phyloP scores from a whole-genome alignment of 2,888 invertebrate species.

The Mesoligia furuncula region DNA sequence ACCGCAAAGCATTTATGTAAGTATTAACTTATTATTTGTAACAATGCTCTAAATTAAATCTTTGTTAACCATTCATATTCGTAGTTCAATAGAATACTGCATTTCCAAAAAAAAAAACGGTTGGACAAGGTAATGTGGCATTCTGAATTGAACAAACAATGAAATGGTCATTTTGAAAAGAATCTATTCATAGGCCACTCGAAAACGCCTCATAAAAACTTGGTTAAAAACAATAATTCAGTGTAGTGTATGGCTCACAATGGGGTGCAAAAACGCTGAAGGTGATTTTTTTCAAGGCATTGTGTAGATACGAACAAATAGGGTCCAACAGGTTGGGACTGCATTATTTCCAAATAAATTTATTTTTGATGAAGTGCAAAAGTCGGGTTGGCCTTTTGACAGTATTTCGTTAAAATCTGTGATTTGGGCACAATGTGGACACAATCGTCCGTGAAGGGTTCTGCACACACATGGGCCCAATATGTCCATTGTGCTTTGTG shows the following conservation, averaged over 20 bases:
- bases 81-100: conserved; percentile 44
- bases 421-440: conserved; percentile 81
- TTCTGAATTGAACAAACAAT: conserved; percentile 70
- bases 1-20: conserved; percentile 6
- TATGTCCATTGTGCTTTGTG: conserved; percentile 84
- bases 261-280: conserved; percentile 72
- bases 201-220: conserved; percentile 75
- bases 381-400: conserved; percentile 84
- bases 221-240: conserved; percentile 87
- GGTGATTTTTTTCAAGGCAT: conserved; percentile 74
- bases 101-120: conserved; percentile 58
- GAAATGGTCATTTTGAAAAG: conserved; percentile 72
- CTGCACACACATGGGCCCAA: conserved; percentile 88
- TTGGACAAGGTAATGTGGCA: conserved; percentile 67
- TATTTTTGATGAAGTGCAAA: conserved; percentile 90
- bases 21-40: conserved; percentile 21
- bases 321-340: conserved; percentile 80
- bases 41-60: conserved; percentile 52
- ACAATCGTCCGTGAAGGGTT: conserved; percentile 83
- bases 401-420: conserved; percentile 80
- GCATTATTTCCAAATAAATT: conserved; percentile 86
- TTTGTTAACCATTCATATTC: conserved; percentile 45
- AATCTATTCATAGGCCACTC: conserved; percentile 80
- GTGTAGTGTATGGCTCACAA: conserved; percentile 78
- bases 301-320: conserved; percentile 75